Conservation (phyloP, 2,113 vertebrate genomes). For the Apaloderma vittatum region DNA sequence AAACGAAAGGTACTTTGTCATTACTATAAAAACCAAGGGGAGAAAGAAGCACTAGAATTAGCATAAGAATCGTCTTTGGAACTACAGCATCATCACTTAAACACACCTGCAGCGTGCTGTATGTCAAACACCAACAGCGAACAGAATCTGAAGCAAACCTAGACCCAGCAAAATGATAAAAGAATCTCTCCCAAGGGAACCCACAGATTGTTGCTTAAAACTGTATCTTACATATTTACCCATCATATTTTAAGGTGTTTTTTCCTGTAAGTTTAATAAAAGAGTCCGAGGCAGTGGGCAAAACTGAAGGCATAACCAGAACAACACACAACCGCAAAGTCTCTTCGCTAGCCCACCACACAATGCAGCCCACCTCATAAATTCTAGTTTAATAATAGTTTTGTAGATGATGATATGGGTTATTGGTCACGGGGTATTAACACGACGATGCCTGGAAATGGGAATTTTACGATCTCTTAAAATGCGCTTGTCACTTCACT, state of each 20-base stretch:
- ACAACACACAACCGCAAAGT: background rate
- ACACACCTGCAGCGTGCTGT: background rate
- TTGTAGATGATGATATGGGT: background rate
- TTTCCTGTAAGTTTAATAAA: background rate
- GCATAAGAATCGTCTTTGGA: background rate
- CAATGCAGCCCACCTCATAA: background rate
- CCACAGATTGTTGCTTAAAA: background rate
- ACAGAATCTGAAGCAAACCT: background rate
- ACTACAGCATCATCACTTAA: background rate
- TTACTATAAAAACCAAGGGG: slow-evolving; percentile 5
- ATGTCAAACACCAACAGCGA: background rate
- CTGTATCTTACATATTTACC: background rate
- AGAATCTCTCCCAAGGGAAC: background rate
- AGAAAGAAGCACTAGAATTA: background rate
- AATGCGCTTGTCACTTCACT: slow-evolving; percentile 22
- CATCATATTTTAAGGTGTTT: background rate
- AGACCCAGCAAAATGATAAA: background rate
- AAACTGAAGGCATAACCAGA: background rate
- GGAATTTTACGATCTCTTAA: slow-evolving; percentile 50
- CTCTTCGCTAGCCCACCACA: background rate
- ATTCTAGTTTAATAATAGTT: slow-evolving; percentile 31
- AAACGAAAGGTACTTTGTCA: slow-evolving; percentile 6
- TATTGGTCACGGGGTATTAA: slow-evolving; percentile 52
- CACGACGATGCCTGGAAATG: slow-evolving; percentile 36
- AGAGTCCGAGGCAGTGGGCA: background rate